Percentiles rank a stretch among this genome's conserved stretches.
These are phyloP conservation scores for Lithophane ornitopus DNA, from an alignment of 2,888 invertebrate genomes.

Conservation along the genomic window DNA sequence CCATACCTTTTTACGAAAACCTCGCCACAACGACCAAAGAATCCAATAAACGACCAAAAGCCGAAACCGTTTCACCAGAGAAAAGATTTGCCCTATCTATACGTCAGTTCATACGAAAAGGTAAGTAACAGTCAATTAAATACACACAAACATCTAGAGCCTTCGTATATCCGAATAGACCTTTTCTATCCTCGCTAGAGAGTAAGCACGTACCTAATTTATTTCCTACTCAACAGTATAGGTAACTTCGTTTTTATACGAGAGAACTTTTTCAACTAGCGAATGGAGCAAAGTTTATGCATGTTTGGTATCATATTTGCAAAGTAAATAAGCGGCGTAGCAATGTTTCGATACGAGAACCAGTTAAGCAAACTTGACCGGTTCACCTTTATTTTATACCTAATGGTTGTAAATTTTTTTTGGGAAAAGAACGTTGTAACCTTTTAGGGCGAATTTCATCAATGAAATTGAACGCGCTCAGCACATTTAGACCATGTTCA, in stretches of 20 bases:
- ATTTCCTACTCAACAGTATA: slow-evolving; percentile 43
- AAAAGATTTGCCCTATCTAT: slow-evolving; percentile 27
- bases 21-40: slow-evolving; percentile 7
- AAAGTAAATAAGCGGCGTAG: slow-evolving; percentile 30
- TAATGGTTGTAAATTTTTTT: too few species aligned
- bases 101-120: slow-evolving; percentile 38
- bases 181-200: slow-evolving; percentile 27
- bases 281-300: slow-evolving; percentile 39
- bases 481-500: too few species aligned
- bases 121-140: slow-evolving; percentile 52
- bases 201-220: slow-evolving; percentile 38
- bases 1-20: slow-evolving; percentile 33
- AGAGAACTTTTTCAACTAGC: slow-evolving; percentile 51
- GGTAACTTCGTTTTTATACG: slow-evolving; percentile 47
- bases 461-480: neutral
- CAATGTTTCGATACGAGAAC: slow-evolving; percentile 16
- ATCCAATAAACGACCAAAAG: slow-evolving; percentile 43
- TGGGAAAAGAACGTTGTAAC: too few species aligned
- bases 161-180: slow-evolving; percentile 14
- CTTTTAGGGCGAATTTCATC: neutral
- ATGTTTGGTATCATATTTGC: slow-evolving; percentile 48
- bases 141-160: slow-evolving; percentile 37
- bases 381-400: neutral
- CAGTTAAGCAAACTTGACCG: slow-evolving; percentile 7
- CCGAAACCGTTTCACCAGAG: slow-evolving; percentile 19